phyloP scores from a whole-genome alignment of 2,113 vertebrate genomes.

The Chaetops frenatus region DNA sequence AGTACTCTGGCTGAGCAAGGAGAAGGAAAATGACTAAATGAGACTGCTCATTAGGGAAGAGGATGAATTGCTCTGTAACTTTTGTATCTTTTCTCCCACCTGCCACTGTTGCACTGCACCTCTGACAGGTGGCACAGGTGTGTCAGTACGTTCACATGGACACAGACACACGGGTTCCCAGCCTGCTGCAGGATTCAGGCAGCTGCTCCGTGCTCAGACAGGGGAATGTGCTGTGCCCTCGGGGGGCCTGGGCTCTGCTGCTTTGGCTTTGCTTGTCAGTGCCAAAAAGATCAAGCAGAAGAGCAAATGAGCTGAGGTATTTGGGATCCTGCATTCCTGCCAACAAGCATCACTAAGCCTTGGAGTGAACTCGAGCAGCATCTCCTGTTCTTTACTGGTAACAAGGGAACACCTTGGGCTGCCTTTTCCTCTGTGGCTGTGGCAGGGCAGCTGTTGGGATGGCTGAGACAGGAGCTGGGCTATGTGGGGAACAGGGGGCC shows the following conservation, averaged over 20 bases:
- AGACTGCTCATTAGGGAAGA: not conserved
- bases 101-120: rapidly evolving
- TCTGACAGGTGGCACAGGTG: not conserved
- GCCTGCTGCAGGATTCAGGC: not conserved
- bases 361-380: not conserved
- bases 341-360: not conserved
- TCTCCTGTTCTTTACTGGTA: not conserved
- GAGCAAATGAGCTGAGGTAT: not conserved
- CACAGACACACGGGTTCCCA: rapidly evolving
- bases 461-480: not conserved
- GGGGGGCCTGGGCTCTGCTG: not conserved
- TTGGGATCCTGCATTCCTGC: not conserved
- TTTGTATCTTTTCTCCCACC: not conserved
- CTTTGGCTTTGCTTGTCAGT: not conserved
- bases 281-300: not conserved
- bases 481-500: rapidly evolving
- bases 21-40: not conserved
- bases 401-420: not conserved
- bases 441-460: rapidly evolving
- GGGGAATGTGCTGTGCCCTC: not conserved
- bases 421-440: not conserved
- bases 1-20: not conserved
- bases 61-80: not conserved
- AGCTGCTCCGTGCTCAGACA: not conserved
- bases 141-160: rapidly evolving